Evolutionary conservation across 2,888 invertebrate genomes (phyloP).

Genomic region (Apoderus coryli): DNA sequence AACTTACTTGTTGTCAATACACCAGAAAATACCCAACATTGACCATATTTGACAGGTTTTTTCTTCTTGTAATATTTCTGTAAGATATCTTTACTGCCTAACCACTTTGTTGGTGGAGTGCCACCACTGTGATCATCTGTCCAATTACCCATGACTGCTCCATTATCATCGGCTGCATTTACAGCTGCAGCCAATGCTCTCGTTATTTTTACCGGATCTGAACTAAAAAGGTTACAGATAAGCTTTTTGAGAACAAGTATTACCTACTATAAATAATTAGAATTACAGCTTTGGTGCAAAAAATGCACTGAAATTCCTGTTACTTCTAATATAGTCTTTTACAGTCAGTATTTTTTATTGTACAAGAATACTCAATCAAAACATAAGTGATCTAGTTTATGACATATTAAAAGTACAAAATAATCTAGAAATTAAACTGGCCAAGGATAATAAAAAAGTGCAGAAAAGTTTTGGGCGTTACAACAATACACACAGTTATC

Average conservation of each 20-base stretch:
- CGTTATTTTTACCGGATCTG: slow-evolving; percentile 19
- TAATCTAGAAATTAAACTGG: too few relatives aligned
- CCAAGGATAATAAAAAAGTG: too few relatives aligned
- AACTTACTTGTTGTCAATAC: slow-evolving; percentile 65
- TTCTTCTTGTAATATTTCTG: slow-evolving; percentile 72
- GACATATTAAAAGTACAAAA: too few relatives aligned
- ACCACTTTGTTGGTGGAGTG: slow-evolving; percentile 77
- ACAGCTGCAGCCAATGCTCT: slow-evolving; percentile 77
- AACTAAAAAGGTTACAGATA: slow-evolving; percentile 10
- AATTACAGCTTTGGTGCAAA: too few relatives aligned
- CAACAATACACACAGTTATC: too few relatives aligned
- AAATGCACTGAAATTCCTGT: too few relatives aligned
- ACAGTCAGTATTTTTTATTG: too few relatives aligned
- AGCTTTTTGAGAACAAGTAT: not conserved
- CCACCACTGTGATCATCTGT: slow-evolving; percentile 74
- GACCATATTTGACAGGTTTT: slow-evolving; percentile 83
- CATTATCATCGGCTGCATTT: slow-evolving; percentile 78
- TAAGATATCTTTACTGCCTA: slow-evolving; percentile 73
- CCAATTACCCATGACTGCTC: slow-evolving; percentile 80
- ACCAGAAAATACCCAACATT: slow-evolving; percentile 92
- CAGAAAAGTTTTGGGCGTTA: too few relatives aligned
- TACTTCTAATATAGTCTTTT: too few relatives aligned
- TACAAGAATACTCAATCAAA: too few relatives aligned
- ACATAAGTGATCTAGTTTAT: too few relatives aligned
- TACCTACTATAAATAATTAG: too few relatives aligned